Conservation (phyloP, 1,140 invertebrate species). For the Drosophila tani region DNA sequence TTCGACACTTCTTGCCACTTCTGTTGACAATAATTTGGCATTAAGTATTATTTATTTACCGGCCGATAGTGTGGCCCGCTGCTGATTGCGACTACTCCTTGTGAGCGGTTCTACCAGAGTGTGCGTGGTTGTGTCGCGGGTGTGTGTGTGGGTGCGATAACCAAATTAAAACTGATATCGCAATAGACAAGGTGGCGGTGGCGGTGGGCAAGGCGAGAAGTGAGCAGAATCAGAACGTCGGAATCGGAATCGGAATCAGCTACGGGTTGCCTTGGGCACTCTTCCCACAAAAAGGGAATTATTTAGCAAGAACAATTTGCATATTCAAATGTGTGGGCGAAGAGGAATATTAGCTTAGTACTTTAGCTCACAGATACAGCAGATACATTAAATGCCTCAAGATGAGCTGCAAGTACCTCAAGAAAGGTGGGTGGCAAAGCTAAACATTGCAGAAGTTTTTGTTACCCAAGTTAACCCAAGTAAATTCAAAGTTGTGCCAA, state of each 20-base stretch:
- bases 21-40: conserved; percentile 75
- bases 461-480: neutral
- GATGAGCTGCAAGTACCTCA: conserved; percentile 3
- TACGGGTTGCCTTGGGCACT: conserved; percentile 13
- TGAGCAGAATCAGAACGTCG: conserved; percentile 10
- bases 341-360: conserved; percentile 12
- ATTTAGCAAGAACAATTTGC: conserved; percentile 25
- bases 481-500: too few species aligned
- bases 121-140: conserved; percentile 4
- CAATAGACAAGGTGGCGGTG: conserved; percentile 70
- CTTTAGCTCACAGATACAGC: neutral
- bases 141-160: conserved; percentile 55
- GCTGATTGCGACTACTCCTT: conserved; percentile 46
- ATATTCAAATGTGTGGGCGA: conserved; percentile 28
- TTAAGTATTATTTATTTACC: conserved; percentile 78
- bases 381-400: conserved; percentile 1
- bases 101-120: neutral
- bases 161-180: conserved; percentile 73
- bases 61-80: conserved; percentile 60
- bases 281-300: conserved; percentile 26
- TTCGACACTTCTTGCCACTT: conserved; percentile 68
- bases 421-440: neutral
- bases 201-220: conserved; percentile 12
- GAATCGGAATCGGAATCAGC: conserved; percentile 1
- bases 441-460: neutral